Percentiles rank a stretch among this genome's conserved stretches.
Evolutionary conservation across 2,113 vertebrate genomes (phyloP).

Genomic region (Tympanuchus pallidicinctus): DNA sequence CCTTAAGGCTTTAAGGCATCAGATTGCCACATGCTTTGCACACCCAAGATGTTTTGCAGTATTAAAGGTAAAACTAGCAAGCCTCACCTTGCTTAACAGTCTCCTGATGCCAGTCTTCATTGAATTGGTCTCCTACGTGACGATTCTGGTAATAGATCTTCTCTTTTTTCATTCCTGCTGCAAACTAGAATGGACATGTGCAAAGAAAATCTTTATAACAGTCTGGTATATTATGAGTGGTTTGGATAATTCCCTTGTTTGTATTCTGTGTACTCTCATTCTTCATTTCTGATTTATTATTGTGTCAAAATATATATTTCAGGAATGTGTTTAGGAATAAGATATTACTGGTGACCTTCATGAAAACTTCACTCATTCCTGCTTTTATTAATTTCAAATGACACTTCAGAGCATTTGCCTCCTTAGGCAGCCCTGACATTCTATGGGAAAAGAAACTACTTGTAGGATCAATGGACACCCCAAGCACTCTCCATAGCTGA

Average conservation of each 20-base stretch:
- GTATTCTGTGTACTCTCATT: background rate
- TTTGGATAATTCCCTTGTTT: background rate
- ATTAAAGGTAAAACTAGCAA: background rate
- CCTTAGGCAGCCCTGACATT: background rate
- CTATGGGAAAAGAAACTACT: background rate
- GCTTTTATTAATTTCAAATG: slow-evolving; percentile 11
- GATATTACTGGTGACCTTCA: background rate
- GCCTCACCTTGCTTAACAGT: slow-evolving; percentile 85
- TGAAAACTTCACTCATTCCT: background rate
- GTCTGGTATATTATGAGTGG: background rate
- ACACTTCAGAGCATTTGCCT: background rate
- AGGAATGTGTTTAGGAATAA: slow-evolving; percentile 29
- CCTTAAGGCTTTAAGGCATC: background rate
- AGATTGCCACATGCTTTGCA: background rate
- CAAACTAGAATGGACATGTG: slow-evolving; percentile 73
- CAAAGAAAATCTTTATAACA: slow-evolving; percentile 38
- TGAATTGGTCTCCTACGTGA: slow-evolving; percentile 81
- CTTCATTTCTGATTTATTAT: slow-evolving; percentile 11
- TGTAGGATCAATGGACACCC: background rate
- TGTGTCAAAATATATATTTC: background rate
- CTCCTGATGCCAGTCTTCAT: slow-evolving; percentile 82
- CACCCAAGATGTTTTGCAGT: background rate
- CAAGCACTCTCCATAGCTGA: background rate
- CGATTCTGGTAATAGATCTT: slow-evolving; percentile 94
- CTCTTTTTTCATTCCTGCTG: slow-evolving; percentile 82